phyloP scores from a whole-genome alignment of 2,888 invertebrate species.

The Eustalomyia histrio region DNA sequence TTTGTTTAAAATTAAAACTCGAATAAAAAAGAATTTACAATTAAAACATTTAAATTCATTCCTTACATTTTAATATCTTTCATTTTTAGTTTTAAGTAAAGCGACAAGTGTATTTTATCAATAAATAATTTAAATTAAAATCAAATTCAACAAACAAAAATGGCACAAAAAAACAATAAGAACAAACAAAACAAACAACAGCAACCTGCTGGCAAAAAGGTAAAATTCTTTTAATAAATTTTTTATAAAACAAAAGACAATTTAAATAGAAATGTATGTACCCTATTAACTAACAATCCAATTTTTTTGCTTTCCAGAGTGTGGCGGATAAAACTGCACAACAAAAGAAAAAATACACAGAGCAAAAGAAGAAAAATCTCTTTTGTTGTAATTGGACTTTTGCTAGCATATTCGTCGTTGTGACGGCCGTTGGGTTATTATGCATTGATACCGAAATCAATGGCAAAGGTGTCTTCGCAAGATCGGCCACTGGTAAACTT shows the following conservation, averaged over 20 bases:
- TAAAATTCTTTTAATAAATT: slow-evolving; percentile 64
- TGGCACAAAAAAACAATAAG: slow-evolving; percentile 79
- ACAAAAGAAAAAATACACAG: slow-evolving; percentile 74
- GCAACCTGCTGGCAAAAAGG: slow-evolving; percentile 74
- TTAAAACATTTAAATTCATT: neutral
- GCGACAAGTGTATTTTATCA: slow-evolving; percentile 20
- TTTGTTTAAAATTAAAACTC: slow-evolving; percentile 44
- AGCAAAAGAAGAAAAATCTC: slow-evolving; percentile 72
- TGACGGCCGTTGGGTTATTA: slow-evolving; percentile 83
- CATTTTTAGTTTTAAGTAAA: slow-evolving; percentile 49
- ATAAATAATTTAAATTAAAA: slow-evolving; percentile 67
- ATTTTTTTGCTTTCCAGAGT: slow-evolving; percentile 66
- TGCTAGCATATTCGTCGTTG: slow-evolving; percentile 83
- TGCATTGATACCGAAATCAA: slow-evolving; percentile 84
- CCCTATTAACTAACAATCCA: slow-evolving; percentile 11
- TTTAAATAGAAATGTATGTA: neutral
- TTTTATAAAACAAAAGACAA: too few species aligned
- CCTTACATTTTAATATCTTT: neutral
- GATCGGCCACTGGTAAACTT: slow-evolving; percentile 84
- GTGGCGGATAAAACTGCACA: slow-evolving; percentile 76
- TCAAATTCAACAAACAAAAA: slow-evolving; percentile 67
- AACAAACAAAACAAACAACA: slow-evolving; percentile 78
- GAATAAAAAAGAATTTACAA: neutral
- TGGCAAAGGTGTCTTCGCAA: slow-evolving; percentile 85
- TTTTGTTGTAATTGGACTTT: slow-evolving; percentile 84